phyloP scores from a whole-genome alignment of 2,113 vertebrate genomes.

The Mobula hypostoma region DNA sequence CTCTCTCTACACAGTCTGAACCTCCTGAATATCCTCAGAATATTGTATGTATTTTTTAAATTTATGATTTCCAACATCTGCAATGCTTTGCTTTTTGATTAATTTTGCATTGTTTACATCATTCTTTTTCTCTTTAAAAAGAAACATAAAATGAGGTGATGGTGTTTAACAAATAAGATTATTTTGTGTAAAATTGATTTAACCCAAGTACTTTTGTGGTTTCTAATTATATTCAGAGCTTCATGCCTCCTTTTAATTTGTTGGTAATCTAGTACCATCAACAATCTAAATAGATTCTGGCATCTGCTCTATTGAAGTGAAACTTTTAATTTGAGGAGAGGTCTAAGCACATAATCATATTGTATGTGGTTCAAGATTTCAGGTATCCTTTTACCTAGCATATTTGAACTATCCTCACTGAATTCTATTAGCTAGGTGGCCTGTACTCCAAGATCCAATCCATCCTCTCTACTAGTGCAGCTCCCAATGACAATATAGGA shows the following conservation, averaged over 20 bases:
- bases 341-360: background rate
- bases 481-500: background rate
- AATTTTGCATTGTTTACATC: too few species aligned
- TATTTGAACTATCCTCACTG: background rate
- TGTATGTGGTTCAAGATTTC: background rate
- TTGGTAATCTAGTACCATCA: background rate
- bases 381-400: background rate
- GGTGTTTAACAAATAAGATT: background rate
- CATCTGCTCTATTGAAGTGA: background rate
- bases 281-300: background rate
- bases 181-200: background rate
- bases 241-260: background rate
- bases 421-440: background rate
- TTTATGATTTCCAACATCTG: too few species aligned
- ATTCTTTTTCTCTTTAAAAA: background rate
- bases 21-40: too few species aligned
- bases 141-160: background rate
- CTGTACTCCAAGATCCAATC: background rate
- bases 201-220: background rate
- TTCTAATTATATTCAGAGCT: background rate
- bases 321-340: background rate
- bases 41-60: too few species aligned
- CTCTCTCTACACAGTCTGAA: too few species aligned
- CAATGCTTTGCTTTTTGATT: too few species aligned
- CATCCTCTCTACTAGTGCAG: too few species aligned